Conservation (phyloP, 1,140 invertebrate genomes). For the Drosophila littoralis region DNA sequence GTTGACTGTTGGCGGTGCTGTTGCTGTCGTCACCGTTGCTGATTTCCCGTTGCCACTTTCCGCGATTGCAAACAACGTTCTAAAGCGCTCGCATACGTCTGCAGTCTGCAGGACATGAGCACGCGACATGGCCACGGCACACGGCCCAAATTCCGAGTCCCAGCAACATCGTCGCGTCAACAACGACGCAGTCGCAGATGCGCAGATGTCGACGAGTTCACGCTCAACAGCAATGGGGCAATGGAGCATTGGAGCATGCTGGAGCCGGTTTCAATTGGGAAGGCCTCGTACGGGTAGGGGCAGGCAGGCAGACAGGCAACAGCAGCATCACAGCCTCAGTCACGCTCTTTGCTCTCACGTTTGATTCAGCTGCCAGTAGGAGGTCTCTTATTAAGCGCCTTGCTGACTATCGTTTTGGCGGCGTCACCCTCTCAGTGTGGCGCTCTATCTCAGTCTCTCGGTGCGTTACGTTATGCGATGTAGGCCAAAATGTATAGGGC, state of each 20-base stretch:
- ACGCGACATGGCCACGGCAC: slow-evolving; percentile 39
- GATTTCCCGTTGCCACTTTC: slow-evolving; percentile 66
- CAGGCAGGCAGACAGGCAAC: too few relatives aligned
- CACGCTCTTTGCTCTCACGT: slow-evolving; percentile 1
- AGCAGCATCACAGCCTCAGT: slow-evolving; percentile 14
- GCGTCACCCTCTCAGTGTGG: background rate
- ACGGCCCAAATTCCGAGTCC: slow-evolving; percentile 16
- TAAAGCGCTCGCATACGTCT: slow-evolving; percentile 79
- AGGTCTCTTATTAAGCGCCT: slow-evolving; percentile 31
- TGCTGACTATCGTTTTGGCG: slow-evolving; percentile 17
- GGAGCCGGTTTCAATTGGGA: slow-evolving; percentile 17
- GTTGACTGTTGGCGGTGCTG: slow-evolving; percentile 23
- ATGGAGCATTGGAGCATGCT: slow-evolving; percentile 32
- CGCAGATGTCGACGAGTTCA: slow-evolving; percentile 5
- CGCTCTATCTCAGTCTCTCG: slow-evolving; percentile 2
- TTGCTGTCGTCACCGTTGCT: slow-evolving; percentile 54
- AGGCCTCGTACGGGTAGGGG: slow-evolving; percentile 1
- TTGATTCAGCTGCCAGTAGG: slow-evolving; percentile 22
- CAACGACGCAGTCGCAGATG: slow-evolving; percentile 55
- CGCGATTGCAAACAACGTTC: slow-evolving; percentile 79
- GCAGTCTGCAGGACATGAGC: slow-evolving; percentile 67
- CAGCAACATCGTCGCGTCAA: slow-evolving; percentile 22
- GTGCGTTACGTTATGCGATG: slow-evolving; percentile 17
- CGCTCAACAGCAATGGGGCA: slow-evolving; percentile 36
- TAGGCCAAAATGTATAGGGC: slow-evolving; percentile 48